A percentile compares a stretch with the other conserved stretches of the same genome.
These are phyloP conservation scores for Drosophila neonasuta DNA, from an alignment of 2,888 invertebrate species.

Conservation along the genomic window DNA sequence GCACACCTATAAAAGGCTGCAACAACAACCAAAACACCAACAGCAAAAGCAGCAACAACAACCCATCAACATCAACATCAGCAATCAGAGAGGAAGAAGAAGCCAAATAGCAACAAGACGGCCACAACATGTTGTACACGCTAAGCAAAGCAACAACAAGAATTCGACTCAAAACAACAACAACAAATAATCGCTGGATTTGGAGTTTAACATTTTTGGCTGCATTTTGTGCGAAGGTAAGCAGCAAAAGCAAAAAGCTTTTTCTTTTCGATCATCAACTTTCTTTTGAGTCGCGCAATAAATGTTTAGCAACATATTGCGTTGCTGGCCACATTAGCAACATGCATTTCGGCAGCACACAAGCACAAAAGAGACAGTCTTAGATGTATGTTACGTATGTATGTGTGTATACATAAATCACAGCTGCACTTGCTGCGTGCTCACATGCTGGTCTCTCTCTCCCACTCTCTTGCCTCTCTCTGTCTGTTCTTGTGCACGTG, in stretches of 20 bases:
- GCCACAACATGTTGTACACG: slow-evolving; percentile 72
- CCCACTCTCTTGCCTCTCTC: not conserved
- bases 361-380: not conserved
- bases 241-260: slow-evolving; percentile 15
- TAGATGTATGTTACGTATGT: not conserved
- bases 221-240: slow-evolving; percentile 69
- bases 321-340: slow-evolving; percentile 14
- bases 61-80: slow-evolving; percentile 21
- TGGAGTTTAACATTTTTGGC: slow-evolving; percentile 65
- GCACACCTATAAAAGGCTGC: slow-evolving; percentile 14
- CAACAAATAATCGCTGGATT: slow-evolving; percentile 54
- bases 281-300: slow-evolving; percentile 32
- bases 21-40: not conserved
- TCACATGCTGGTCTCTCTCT: slow-evolving; percentile 25
- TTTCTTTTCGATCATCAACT: slow-evolving; percentile 36
- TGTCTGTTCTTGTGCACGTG: slow-evolving; percentile 22
- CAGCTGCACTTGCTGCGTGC: slow-evolving; percentile 44
- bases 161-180: slow-evolving; percentile 65
- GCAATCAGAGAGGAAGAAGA: slow-evolving; percentile 13
- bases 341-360: slow-evolving; percentile 13
- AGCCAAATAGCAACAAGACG: slow-evolving; percentile 44
- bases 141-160: slow-evolving; percentile 71
- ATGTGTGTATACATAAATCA: slow-evolving; percentile 27
- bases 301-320: slow-evolving; percentile 35
- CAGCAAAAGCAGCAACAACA: slow-evolving; percentile 26